A percentile compares a stretch with the other conserved stretches of the same genome.
phyloP scores from a whole-genome alignment of 2,888 invertebrate species.

The Ochropacha duplaris region DNA sequence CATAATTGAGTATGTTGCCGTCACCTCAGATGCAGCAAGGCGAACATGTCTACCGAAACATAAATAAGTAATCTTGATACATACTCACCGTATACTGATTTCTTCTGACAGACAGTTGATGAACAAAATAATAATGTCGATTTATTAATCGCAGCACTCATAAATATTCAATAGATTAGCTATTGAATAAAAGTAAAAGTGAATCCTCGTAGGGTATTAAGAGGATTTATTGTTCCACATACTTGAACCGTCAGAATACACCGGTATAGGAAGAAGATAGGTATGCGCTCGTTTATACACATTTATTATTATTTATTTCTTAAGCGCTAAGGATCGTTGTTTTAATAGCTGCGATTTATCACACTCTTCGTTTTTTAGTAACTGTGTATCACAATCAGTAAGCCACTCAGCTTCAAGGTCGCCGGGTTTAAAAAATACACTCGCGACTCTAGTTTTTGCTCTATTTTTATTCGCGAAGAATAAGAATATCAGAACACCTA shows the following conservation, averaged over 20 bases:
- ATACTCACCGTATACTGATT: conserved; percentile 36
- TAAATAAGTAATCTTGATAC: conserved; percentile 49
- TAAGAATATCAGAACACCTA: conserved; percentile 77
- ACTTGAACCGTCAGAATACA: conserved; percentile 27
- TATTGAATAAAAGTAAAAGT: conserved; percentile 79
- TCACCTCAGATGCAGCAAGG: conserved; percentile 33
- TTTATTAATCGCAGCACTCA: conserved; percentile 58
- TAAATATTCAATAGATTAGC: conserved; percentile 67
- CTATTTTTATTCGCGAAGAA: conserved; percentile 75
- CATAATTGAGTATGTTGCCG: conserved; percentile 18
- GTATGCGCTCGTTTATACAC: conserved; percentile 39
- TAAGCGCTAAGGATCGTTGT: conserved; percentile 38
- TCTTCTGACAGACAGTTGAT: conserved; percentile 45
- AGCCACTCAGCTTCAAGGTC: conserved; percentile 77
- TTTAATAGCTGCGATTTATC: conserved; percentile 68
- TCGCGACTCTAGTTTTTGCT: conserved; percentile 68
- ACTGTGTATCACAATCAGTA: conserved; percentile 74
- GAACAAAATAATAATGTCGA: conserved; percentile 59
- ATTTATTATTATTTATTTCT: conserved; percentile 45
- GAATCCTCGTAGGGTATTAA: conserved; percentile 56
- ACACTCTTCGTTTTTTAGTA: conserved; percentile 71
- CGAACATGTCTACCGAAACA: conserved; percentile 51
- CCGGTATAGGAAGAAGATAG: conserved; percentile 46
- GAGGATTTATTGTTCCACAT: conserved; percentile 55
- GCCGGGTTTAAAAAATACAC: conserved; percentile 65